A percentile compares a stretch with the other conserved stretches of the same genome.
phyloP scores from a whole-genome alignment of 2,113 vertebrate species.

The Uria aalge region DNA sequence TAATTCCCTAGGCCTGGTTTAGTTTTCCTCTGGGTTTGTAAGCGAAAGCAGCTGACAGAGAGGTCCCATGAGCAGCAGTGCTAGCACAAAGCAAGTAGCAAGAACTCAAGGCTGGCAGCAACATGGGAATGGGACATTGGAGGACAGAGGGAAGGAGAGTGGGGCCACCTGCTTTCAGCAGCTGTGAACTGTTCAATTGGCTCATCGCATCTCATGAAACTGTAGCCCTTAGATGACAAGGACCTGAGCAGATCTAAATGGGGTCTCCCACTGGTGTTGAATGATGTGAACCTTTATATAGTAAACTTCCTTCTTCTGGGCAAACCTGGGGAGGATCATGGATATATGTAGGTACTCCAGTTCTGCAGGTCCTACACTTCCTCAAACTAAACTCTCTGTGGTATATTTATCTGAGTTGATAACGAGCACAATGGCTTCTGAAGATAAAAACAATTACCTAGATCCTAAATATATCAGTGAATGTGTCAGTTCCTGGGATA shows the following conservation, averaged over 20 bases:
- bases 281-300: background rate
- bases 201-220: background rate
- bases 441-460: background rate
- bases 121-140: rapidly evolving
- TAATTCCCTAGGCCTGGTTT: background rate
- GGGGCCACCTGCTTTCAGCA: background rate
- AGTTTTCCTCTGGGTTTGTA: background rate
- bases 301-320: background rate
- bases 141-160: background rate
- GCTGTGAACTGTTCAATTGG: background rate
- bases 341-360: background rate
- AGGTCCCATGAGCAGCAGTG: background rate
- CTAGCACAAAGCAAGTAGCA: background rate
- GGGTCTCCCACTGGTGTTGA: background rate
- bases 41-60: background rate
- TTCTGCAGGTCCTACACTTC: background rate
- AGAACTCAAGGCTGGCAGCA: background rate
- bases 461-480: background rate
- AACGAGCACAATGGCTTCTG: background rate
- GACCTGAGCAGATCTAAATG: background rate
- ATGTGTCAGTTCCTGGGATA: background rate
- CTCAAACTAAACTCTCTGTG: background rate
- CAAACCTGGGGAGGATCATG: background rate
- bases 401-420: background rate
- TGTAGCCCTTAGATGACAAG: background rate